phyloP scores from a whole-genome alignment of 2,113 vertebrate species.

The Lophius piscatorius region DNA sequence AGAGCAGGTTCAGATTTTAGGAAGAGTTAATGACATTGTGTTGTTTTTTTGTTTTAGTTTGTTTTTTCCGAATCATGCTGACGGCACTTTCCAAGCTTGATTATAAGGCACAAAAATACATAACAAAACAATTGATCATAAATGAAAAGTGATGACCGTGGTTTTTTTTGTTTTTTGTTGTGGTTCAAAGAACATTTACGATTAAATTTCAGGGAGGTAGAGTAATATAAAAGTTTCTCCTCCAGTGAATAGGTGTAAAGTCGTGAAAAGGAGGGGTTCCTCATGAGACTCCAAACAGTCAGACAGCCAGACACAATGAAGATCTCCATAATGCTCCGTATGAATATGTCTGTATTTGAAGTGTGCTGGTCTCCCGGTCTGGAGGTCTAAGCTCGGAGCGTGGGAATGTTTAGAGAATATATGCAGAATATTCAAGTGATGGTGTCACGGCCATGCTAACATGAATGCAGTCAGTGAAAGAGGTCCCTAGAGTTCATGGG shows the following conservation, averaged over 20 bases:
- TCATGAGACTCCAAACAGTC: slow-evolving; percentile 30
- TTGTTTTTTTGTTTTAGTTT: too few species aligned
- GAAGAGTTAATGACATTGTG: too few species aligned
- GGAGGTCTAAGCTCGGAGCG: slow-evolving; percentile 57
- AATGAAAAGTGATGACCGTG: too few species aligned
- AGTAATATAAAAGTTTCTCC: not conserved
- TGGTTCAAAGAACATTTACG: not conserved
- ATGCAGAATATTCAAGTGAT: slow-evolving; percentile 68
- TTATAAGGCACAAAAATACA: too few species aligned
- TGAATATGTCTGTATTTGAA: slow-evolving; percentile 53
- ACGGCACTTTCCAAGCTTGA: too few species aligned
- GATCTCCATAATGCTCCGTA: slow-evolving; percentile 52
- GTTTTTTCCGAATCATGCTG: too few species aligned
- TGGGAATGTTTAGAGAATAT: slow-evolving; percentile 73
- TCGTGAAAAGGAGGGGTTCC: slow-evolving; percentile 7
- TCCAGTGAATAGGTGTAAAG: not conserved
- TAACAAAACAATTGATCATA: too few species aligned
- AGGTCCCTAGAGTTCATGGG: slow-evolving; percentile 82
- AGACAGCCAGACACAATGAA: slow-evolving; percentile 63
- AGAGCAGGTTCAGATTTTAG: slow-evolving; percentile 19
- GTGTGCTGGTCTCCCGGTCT: slow-evolving; percentile 20
- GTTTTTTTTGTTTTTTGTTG: too few species aligned
- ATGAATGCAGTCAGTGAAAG: slow-evolving; percentile 78
- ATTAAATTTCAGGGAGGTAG: not conserved
- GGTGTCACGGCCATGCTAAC: slow-evolving; percentile 74